Evolutionary conservation across 2,113 vertebrate genomes (phyloP).

Genomic region (Ascaphus truei): DNA sequence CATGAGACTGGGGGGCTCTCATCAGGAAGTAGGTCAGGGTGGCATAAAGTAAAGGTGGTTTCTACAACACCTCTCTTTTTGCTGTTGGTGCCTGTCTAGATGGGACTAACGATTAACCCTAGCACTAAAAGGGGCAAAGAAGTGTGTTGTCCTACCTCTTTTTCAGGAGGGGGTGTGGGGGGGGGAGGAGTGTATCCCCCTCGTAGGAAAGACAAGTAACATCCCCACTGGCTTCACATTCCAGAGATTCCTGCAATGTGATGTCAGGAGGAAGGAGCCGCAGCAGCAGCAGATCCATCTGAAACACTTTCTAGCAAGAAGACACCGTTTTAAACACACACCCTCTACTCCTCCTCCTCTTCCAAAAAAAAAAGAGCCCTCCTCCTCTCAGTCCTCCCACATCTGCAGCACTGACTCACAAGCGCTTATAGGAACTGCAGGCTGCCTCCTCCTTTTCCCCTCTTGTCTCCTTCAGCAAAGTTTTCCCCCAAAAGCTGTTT

Average conservation of each 20-base stretch:
- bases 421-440: not conserved
- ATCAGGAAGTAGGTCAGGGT: no score
- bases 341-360: not conserved
- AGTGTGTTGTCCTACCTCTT: not conserved
- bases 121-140: no score
- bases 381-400: no score
- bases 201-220: slow-evolving; percentile 1
- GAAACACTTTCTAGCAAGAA: slow-evolving; percentile 25
- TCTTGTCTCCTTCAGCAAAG: not conserved
- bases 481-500: slow-evolving; percentile 1
- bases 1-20: no score
- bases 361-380: no score
- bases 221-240: slow-evolving; percentile 52
- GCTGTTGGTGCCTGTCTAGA: no score
- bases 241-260: slow-evolving; percentile 56
- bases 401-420: not conserved
- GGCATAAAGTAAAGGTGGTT: no score
- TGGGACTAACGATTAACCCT: no score
- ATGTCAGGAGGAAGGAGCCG: slow-evolving; percentile 48
- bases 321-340: not conserved
- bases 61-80: no score
- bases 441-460: not conserved
- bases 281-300: slow-evolving; percentile 2
- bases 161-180: not conserved
- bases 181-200: not conserved